Conservation (phyloP, 2,888 invertebrate species). For the Phasia obesa region DNA sequence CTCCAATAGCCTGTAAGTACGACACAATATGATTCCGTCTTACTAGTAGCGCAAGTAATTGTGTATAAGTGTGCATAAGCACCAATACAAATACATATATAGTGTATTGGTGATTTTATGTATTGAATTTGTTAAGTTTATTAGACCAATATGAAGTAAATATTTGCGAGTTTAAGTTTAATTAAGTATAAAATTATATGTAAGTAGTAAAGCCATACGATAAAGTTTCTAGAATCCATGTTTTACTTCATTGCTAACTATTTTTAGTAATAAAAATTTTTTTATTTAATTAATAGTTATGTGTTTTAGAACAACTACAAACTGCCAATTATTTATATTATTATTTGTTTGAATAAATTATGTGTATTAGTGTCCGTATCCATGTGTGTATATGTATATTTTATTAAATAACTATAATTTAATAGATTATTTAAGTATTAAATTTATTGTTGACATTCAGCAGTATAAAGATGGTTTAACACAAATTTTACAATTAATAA, state of each 20-base stretch:
- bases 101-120: slow-evolving; percentile 42
- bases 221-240: not conserved
- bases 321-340: not conserved
- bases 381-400: not conserved
- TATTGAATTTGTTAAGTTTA: slow-evolving; percentile 50
- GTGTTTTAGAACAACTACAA: not conserved
- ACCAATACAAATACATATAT: too few species aligned
- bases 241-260: not conserved
- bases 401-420: slow-evolving; percentile 33
- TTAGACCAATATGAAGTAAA: slow-evolving; percentile 8
- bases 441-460: slow-evolving; percentile 1
- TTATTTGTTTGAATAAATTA: not conserved
- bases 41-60: not conserved
- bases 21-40: not conserved
- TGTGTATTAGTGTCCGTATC: not conserved
- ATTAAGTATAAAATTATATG: too few species aligned
- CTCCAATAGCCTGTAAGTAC: too few species aligned
- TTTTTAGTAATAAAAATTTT: slow-evolving; percentile 27
- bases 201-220: too few species aligned
- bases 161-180: slow-evolving; percentile 5
- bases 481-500: too few species aligned
- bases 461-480: not conserved
- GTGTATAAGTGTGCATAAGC: not conserved
- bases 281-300: slow-evolving; percentile 21
- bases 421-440: slow-evolving; percentile 1